Evolutionary conservation across 1,140 invertebrate species (phyloP), one percentile per base, ranked within the genome.

Genomic region (Acromyrmex echinatior): DNA sequence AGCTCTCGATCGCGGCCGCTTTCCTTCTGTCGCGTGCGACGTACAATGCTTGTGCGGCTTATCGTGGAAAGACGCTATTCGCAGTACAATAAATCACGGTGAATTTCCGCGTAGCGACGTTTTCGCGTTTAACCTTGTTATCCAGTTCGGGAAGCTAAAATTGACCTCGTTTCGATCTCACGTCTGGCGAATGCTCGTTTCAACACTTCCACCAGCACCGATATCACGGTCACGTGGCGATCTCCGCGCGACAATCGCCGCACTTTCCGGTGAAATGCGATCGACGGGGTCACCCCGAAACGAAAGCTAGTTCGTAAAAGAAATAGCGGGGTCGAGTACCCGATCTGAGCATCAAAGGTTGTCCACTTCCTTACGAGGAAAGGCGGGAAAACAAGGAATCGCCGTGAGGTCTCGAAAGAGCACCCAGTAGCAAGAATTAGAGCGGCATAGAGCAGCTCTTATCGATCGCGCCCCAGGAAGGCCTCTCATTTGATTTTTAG

Each of bases 151-250:
- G 25, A 1, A 71, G 65, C 51, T 86, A 86, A 45, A 45, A 87
- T 87, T 77, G 73, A 71, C 81, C 86, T 87, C 81, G 73, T 87
- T 87, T 86, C 81, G 81, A 86, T 71, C 86, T 84, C 60, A 76
- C 70, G 39, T 58, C 18, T 51, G 56, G 51, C n/a, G 39, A 70
- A 25, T 10, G 51, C 21, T 45, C 53, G n/a, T 68, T 6, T 14
- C 35, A 7, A 39, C 25, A 21, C 16, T 28, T 14, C 65, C 6
- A 2, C 35, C 45, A n/a, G 9, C 9, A 12, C 56, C 39, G 70
- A 82, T 35, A 35, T 82, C 39, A 82, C 35, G 56, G 68, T 74
- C 80, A 51, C 14, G 14, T 28, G 16, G 25, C 25, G 12, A 25
- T 53, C 14, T 45, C 5, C 18, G 39, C 49, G 28, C 63, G 49